These are phyloP conservation scores for Silurus aristotelis DNA, from an alignment of 2,797 vertebrate species.

Conservation along the genomic window DNA sequence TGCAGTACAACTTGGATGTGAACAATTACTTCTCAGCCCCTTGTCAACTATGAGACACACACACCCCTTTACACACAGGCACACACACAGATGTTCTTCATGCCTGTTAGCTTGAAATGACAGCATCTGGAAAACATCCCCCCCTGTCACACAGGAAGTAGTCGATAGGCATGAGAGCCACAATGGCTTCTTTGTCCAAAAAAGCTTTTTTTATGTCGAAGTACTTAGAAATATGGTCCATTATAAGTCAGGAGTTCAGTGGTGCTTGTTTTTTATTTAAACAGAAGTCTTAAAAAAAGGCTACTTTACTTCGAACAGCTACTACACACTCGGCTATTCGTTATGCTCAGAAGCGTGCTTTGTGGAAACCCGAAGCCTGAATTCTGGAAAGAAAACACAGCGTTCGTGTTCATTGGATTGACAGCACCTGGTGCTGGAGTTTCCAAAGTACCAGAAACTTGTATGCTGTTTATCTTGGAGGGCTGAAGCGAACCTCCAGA, in stretches of 20 bases:
- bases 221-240: neutral
- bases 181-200: neutral
- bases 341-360: neutral
- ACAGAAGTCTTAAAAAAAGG: neutral
- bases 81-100: conserved; percentile 50
- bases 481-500: neutral
- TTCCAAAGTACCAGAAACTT: conserved; percentile 3
- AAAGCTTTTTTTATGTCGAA: neutral
- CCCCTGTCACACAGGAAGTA: conserved; percentile 19
- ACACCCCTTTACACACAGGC: conserved; percentile 39
- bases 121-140: conserved; percentile 44
- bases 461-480: conserved; percentile 18
- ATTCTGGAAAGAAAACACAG: neutral
- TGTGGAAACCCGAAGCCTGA: neutral
- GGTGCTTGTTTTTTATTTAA: neutral
- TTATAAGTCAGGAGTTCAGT: neutral
- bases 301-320: neutral
- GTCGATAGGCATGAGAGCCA: neutral
- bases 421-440: conserved; percentile 19
- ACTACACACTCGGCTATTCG: neutral
- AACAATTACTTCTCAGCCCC: conserved; percentile 51
- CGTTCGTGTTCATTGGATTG: conserved; percentile 4
- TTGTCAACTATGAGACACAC: conserved; percentile 42
- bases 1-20: conserved; percentile 43
- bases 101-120: conserved; percentile 35